A percentile compares a stretch with the other conserved stretches of the same genome.
These are phyloP conservation scores for Sisyra terminalis DNA, from an alignment of 2,888 invertebrate genomes.

Conservation along the genomic window DNA sequence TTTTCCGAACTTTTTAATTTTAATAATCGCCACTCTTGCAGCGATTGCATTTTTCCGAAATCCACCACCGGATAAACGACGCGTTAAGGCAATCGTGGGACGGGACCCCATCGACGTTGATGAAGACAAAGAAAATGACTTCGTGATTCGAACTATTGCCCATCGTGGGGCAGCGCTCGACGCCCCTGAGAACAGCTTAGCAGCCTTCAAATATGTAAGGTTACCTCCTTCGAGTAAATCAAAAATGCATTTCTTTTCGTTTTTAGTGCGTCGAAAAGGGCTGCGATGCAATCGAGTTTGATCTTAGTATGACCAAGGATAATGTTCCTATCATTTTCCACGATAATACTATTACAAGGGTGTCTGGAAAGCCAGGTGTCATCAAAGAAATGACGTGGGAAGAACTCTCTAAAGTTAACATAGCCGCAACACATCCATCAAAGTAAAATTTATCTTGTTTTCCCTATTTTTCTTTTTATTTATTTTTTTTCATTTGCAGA, in stretches of 20 bases:
- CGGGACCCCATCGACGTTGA: conserved; percentile 33
- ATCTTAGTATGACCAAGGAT: conserved; percentile 56
- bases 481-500: conserved; percentile 25
- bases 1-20: conserved; percentile 13
- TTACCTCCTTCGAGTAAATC: conserved; percentile 3
- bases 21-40: conserved; percentile 17
- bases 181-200: conserved; percentile 65
- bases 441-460: conserved; percentile 26
- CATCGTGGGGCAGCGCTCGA: conserved; percentile 62
- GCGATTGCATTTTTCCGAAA: conserved; percentile 32
- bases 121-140: conserved; percentile 26
- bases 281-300: conserved; percentile 61
- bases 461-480: background rate
- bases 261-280: conserved; percentile 52
- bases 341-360: conserved; percentile 51
- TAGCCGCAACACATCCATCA: conserved; percentile 51
- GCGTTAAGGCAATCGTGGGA: conserved; percentile 30
- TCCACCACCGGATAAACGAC: conserved; percentile 26
- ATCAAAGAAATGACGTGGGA: conserved; percentile 43
- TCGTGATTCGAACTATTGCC: conserved; percentile 44
- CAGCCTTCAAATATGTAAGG: conserved; percentile 52
- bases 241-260: background rate
- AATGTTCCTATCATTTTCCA: conserved; percentile 60
- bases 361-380: conserved; percentile 35
- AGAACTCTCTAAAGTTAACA: conserved; percentile 41